Percentiles rank a stretch among this genome's conserved stretches.
Conservation (phyloP, 2,888 invertebrate genomes). For the Tuberolachnus salignus region DNA sequence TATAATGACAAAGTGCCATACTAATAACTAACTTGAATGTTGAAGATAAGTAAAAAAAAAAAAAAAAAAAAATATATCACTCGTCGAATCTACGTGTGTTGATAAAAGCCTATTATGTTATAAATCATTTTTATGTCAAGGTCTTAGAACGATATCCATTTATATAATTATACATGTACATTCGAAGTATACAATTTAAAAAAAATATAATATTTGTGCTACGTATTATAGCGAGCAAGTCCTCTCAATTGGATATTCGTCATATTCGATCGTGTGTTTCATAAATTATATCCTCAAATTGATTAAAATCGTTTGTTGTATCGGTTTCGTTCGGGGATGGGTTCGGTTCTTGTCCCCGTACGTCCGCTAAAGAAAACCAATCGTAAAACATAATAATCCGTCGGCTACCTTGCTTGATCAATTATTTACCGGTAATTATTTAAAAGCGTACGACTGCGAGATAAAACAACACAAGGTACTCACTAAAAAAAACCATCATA, state of each 20-base stretch:
- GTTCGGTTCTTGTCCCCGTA: no score
- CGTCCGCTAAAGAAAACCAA: no score
- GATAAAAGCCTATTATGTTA: slow-evolving; percentile 18
- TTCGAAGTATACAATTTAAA: no score
- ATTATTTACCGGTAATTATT: no score
- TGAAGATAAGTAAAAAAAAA: no score
- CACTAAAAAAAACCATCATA: background rate
- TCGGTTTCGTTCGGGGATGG: background rate
- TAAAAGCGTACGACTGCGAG: no score
- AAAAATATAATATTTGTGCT: no score
- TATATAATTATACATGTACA: background rate
- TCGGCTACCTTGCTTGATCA: no score
- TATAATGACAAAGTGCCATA: background rate
- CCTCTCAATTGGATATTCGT: background rate
- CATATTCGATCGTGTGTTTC: background rate
- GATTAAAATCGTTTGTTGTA: background rate
- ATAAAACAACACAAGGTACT: background rate
- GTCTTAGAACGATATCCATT: slow-evolving; percentile 6
- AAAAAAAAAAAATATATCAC: no score
- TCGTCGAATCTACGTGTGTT: background rate
- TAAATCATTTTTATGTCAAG: slow-evolving; percentile 40
- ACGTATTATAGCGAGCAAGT: no score
- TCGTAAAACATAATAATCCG: no score
- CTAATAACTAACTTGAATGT: no score
- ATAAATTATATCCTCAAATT: background rate